Conservation (phyloP, 2,888 invertebrate species). For the Chirona hameri region DNA sequence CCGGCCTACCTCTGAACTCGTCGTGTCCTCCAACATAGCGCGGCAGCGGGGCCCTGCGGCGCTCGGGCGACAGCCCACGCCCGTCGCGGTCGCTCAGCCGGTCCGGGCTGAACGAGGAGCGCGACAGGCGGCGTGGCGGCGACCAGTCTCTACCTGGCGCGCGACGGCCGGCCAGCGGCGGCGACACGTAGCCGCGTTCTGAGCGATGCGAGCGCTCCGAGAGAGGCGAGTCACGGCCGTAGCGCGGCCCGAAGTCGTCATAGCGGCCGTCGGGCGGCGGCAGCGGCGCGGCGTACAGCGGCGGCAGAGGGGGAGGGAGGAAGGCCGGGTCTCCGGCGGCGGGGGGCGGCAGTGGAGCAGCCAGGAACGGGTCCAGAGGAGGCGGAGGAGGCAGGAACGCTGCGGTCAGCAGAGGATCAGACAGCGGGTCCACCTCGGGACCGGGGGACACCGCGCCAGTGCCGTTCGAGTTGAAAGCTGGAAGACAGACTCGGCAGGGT, state of each 20-base stretch:
- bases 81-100: constrained; percentile 40
- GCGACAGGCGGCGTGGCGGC: constrained; percentile 30
- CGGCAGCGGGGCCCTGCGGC: constrained; percentile 41
- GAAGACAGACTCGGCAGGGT: background rate
- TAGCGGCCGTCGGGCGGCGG: constrained; percentile 35
- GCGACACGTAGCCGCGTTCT: constrained; percentile 31
- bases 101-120: constrained; percentile 31
- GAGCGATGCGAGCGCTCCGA: constrained; percentile 32
- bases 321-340: constrained; percentile 24
- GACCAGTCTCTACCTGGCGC: constrained; percentile 27
- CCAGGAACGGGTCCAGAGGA: constrained; percentile 28
- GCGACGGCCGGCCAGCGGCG: constrained; percentile 27
- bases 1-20: constrained; percentile 26
- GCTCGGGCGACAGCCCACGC: constrained; percentile 41
- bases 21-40: constrained; percentile 35
- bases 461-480: constrained; percentile 22
- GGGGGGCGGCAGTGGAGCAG: constrained; percentile 12
- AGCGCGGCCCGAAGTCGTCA: constrained; percentile 30
- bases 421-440: background rate
- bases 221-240: constrained; percentile 29
- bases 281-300: constrained; percentile 37
- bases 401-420: constrained; percentile 26
- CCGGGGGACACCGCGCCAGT: background rate
- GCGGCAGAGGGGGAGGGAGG: constrained; percentile 31
- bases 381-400: constrained; percentile 1